phyloP scores from a whole-genome alignment of 1,140 invertebrate genomes.

The Euschistus heros region DNA sequence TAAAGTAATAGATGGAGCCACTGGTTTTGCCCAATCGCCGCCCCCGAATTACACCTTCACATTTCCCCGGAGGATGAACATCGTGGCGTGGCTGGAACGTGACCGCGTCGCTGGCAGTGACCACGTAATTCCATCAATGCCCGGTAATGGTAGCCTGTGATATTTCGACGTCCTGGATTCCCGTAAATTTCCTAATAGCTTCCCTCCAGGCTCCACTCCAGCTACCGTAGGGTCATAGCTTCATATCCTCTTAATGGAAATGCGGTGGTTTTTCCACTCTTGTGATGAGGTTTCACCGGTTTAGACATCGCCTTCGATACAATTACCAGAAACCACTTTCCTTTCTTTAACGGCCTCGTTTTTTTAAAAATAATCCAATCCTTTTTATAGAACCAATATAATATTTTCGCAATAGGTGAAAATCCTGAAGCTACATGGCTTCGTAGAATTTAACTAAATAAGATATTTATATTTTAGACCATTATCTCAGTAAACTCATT shows the following conservation, averaged over 20 bases:
- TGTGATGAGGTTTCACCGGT: not conserved
- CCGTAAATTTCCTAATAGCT: conserved; percentile 8
- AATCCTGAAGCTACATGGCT: too few relatives aligned
- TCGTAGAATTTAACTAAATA: too few relatives aligned
- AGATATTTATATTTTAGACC: too few relatives aligned
- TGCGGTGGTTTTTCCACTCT: not conserved
- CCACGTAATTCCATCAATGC: conserved; percentile 8
- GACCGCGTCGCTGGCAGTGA: not conserved
- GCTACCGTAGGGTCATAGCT: not conserved
- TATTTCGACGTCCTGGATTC: conserved; percentile 13
- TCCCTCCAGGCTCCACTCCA: not conserved
- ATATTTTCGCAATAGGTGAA: too few relatives aligned
- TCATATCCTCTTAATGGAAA: conserved; percentile 2
- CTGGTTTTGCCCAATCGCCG: not conserved
- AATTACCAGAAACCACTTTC: too few relatives aligned
- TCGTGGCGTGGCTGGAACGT: conserved; percentile 6
- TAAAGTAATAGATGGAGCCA: not conserved
- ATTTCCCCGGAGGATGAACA: not conserved
- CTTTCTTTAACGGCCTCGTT: too few relatives aligned
- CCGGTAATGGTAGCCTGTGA: not conserved
- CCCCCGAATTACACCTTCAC: conserved; percentile 4
- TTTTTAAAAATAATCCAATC: too few relatives aligned
- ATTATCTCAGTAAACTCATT: too few relatives aligned
- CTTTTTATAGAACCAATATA: too few relatives aligned
- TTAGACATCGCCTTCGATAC: not conserved